Evolutionary conservation across 2,888 invertebrate species (phyloP).

Genomic region (Ferrisia virgata): DNA sequence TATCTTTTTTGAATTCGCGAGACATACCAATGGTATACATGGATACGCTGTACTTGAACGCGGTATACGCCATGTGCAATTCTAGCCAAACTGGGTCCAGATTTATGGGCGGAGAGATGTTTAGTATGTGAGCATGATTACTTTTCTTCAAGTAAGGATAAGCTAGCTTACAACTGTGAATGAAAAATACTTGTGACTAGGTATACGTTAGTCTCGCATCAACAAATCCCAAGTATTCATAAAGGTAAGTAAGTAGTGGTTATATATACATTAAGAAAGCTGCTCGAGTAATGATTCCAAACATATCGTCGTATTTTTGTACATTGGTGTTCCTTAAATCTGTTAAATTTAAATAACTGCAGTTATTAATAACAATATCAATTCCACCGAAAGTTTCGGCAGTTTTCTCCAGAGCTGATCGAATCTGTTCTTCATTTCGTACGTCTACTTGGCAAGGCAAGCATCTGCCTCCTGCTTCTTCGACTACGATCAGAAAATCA

Average conservation of each 20-base stretch:
- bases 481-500: slow-evolving; percentile 61
- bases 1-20: slow-evolving; percentile 76
- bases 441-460: slow-evolving; percentile 86
- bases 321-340: slow-evolving; percentile 79
- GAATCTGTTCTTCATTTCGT: slow-evolving; percentile 72
- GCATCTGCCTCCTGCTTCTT: slow-evolving; percentile 78
- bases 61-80: slow-evolving; percentile 90
- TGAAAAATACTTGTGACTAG: not conserved
- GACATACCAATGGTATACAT: slow-evolving; percentile 96
- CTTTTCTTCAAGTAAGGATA: slow-evolving; percentile 82
- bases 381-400: slow-evolving; percentile 88
- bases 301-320: slow-evolving; percentile 96
- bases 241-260: not conserved
- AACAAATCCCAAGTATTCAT: slow-evolving; percentile 66
- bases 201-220: slow-evolving; percentile 63
- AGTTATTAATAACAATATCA: slow-evolving; percentile 92
- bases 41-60: slow-evolving; percentile 98
- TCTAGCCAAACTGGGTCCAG: slow-evolving; percentile 87
- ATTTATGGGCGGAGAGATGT: slow-evolving; percentile 91
- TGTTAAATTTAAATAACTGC: slow-evolving; percentile 85
- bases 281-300: slow-evolving; percentile 87
- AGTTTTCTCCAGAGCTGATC: slow-evolving; percentile 68
- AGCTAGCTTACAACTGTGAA: slow-evolving; percentile 80
- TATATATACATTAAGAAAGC: slow-evolving; percentile 83
- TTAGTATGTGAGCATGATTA: slow-evolving; percentile 90